Evolutionary conservation across 1,140 invertebrate genomes (phyloP), one percentile per base, ranked within the genome.

Genomic region (Penaeus indicus): DNA sequence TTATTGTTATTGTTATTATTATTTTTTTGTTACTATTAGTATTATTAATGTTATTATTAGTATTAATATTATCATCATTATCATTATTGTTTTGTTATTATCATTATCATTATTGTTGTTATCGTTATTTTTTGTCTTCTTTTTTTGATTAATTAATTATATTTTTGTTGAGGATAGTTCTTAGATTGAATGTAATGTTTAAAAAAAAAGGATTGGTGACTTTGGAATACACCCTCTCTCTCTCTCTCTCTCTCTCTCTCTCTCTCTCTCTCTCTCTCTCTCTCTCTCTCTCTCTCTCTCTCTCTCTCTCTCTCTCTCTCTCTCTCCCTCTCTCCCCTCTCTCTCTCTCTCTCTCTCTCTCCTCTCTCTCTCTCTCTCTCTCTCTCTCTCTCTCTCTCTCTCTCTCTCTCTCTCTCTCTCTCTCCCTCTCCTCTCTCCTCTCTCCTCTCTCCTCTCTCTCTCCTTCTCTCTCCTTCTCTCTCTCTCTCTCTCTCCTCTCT

Each of bases 221-320:
- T 75, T 75, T 75, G 69, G n/a, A 75, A 75, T 32, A 75, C 69
- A 22, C 69, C 69, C 69, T 25, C n/a, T 75, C 69, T 75, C 69
- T n/a, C 69, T n/a, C 69, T 16, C n/a, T n/a, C n/a, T n/a, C 13
- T n/a, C 69, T n/a, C n/a, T n/a, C 69, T 75, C 69, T n/a, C 69
- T n/a, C n/a, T n/a, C 69, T n/a, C 69, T n/a, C 69, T 16, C n/a
- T n/a, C n/a, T n/a, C 69, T 75, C n/a, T 32, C 13, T 22, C 38
- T 32, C 38, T n/a, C 38, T 32, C n/a, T 32, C 10, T 75, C n/a
- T 25, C 38, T 11, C 38, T 16, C n/a, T 75, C 69, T 16, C 13
- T 16, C 38, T 25, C 11, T 10, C 38, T 11, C 69, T 32, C 69
- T 32, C 38, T 16, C n/a, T 32, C 38, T 75, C 11, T 75, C 69